Evolutionary conservation across 2,113 vertebrate species (phyloP).

Genomic region (Hemiprocne comata): DNA sequence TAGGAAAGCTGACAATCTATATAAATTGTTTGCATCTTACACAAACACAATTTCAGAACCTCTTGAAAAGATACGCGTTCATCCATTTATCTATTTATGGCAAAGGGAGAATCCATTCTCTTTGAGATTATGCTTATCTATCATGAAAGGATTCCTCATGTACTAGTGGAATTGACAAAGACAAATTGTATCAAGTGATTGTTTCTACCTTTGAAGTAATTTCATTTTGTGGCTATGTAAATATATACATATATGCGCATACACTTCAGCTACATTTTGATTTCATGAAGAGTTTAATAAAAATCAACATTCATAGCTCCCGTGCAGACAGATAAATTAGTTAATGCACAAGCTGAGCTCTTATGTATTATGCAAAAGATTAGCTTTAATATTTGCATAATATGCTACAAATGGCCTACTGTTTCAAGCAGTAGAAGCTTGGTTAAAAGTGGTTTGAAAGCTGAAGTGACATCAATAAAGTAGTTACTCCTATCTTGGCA

Average conservation of each 20-base stretch:
- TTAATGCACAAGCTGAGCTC: constrained; percentile 76
- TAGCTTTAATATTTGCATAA: constrained; percentile 80
- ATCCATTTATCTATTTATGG: not conserved
- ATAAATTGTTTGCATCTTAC: not conserved
- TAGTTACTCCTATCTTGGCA: constrained; percentile 69
- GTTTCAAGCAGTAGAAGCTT: constrained; percentile 67
- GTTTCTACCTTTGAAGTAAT: constrained; percentile 48
- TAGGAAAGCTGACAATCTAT: not conserved
- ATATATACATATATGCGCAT: constrained; percentile 32
- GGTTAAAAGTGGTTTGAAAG: constrained; percentile 71
- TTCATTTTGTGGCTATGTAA: constrained; percentile 40
- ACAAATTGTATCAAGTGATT: not conserved
- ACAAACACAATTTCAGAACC: constrained; percentile 3
- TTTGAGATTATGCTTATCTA: not conserved
- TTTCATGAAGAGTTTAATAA: constrained; percentile 81
- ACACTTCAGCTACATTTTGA: constrained; percentile 62
- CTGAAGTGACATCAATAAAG: constrained; percentile 72
- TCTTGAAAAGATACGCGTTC: not conserved
- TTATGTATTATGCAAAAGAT: constrained; percentile 82
- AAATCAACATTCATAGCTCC: constrained; percentile 77
- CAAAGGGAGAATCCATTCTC: not conserved
- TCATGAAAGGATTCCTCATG: not conserved
- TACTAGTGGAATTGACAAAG: constrained; percentile 15
- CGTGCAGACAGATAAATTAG: constrained; percentile 77
- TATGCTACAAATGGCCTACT: constrained; percentile 74